Conservation (phyloP, 2,797 vertebrate species). For the Acestrorhynchus altus region DNA sequence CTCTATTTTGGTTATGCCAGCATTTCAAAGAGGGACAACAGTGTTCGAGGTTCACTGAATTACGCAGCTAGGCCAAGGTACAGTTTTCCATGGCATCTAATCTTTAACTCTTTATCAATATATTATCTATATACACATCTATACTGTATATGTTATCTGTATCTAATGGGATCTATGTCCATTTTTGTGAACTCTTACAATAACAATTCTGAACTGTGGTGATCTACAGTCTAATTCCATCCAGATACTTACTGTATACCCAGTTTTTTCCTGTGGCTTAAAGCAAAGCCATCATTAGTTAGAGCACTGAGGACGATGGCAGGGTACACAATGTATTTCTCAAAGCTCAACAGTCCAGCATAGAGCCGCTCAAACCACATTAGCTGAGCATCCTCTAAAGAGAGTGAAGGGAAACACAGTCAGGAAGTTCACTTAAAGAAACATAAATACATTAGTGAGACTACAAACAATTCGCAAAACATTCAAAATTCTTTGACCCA, state of each 20-base stretch:
- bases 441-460: not conserved
- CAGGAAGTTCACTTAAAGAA: not conserved
- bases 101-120: not conserved
- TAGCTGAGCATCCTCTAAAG: conserved; percentile 90
- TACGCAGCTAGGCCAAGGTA: too few relatives aligned
- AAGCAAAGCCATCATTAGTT: conserved; percentile 91
- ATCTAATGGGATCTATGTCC: not conserved
- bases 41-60: too few relatives aligned
- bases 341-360: conserved; percentile 93
- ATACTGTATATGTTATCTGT: too few relatives aligned
- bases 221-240: not conserved
- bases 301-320: conserved; percentile 94
- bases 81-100: too few relatives aligned
- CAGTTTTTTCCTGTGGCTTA: conserved; percentile 92
- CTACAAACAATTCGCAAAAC: too few relatives aligned
- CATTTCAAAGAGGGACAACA: too few relatives aligned
- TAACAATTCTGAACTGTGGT: too few relatives aligned
- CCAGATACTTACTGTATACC: conserved; percentile 91
- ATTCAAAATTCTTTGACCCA: too few relatives aligned
- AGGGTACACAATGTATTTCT: conserved; percentile 96
- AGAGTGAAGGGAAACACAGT: conserved; percentile 38
- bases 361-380: conserved; percentile 99
- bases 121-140: too few relatives aligned
- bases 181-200: too few relatives aligned
- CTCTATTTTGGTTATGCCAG: too few relatives aligned